Evolutionary conservation across 2,113 vertebrate species (phyloP).

Genomic region (Brachirus orientalis): DNA sequence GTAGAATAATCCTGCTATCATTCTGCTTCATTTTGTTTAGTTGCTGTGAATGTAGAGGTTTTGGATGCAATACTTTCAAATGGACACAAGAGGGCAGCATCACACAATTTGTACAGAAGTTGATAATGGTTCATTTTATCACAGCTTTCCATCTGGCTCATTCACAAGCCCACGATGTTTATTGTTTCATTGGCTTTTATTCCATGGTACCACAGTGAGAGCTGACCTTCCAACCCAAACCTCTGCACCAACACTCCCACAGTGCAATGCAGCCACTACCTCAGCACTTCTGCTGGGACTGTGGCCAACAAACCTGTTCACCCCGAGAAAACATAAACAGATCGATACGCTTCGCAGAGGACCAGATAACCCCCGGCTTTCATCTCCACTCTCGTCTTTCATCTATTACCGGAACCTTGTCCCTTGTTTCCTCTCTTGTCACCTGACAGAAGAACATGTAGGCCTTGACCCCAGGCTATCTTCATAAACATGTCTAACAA

Average conservation of each 20-base stretch:
- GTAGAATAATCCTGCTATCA: conserved; percentile 39
- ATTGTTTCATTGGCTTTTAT: conserved; percentile 12
- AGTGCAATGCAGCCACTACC: conserved; percentile 47
- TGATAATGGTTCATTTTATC: background rate
- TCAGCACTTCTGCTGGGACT: conserved; percentile 74
- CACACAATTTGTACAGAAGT: background rate
- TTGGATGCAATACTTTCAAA: background rate
- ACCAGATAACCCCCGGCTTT: conserved; percentile 70
- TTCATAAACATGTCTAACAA: conserved; percentile 57
- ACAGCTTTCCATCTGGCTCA: background rate
- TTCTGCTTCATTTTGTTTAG: background rate
- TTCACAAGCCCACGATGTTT: conserved; percentile 9
- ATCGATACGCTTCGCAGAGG: conserved; percentile 70
- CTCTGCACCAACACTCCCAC: conserved; percentile 44
- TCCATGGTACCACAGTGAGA: conserved; percentile 17
- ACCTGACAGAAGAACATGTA: conserved; percentile 59
- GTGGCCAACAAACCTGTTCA: conserved; percentile 74
- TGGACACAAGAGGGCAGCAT: conserved; percentile 54
- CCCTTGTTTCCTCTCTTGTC: conserved; percentile 73
- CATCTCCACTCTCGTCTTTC: conserved; percentile 74
- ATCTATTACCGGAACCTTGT: conserved; percentile 75
- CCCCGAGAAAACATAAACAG: conserved; percentile 72
- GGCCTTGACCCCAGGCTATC: conserved; percentile 56
- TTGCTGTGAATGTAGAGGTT: background rate
- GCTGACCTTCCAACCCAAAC: conserved; percentile 30